Percentiles rank a stretch among this genome's conserved stretches.
These are phyloP conservation scores for Acholoe squamosa DNA, from an alignment of 2,888 invertebrate species.

Conservation along the genomic window DNA sequence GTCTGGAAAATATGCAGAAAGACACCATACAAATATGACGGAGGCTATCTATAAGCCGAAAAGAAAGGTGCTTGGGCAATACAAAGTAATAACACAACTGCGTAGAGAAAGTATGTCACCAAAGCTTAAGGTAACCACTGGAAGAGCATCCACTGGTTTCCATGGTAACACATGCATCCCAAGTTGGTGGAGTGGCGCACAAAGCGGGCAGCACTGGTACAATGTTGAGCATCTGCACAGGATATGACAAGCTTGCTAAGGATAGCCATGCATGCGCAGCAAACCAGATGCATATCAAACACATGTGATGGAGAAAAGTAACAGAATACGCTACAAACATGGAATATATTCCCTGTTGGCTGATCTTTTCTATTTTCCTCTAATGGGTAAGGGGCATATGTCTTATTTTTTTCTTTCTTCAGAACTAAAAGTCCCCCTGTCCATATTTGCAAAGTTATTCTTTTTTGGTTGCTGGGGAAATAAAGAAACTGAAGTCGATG, in stretches of 20 bases:
- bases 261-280: conserved; percentile 25
- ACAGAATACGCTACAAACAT: conserved; percentile 59
- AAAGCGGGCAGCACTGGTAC: conserved; percentile 36
- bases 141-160: not conserved
- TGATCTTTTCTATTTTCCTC: not conserved
- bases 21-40: conserved; percentile 58
- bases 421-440: not conserved
- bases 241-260: conserved; percentile 25
- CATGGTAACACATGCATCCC: not conserved
- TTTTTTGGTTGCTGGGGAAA: not conserved
- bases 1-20: conserved; percentile 58
- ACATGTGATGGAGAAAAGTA: conserved; percentile 50
- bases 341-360: conserved; percentile 1
- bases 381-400: not conserved
- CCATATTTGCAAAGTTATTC: not conserved
- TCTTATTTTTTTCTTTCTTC: not conserved
- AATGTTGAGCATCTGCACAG: not conserved
- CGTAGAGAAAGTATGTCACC: not conserved
- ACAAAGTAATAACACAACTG: not conserved
- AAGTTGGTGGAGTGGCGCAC: not conserved
- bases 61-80: conserved; percentile 35
- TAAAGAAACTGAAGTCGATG: not conserved
- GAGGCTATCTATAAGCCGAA: conserved; percentile 57
- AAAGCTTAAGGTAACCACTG: not conserved
- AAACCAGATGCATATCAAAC: not conserved